Base-by-base conservation (phyloP, 2,888 invertebrate genomes). In the Sussaba pulchella region DNA sequence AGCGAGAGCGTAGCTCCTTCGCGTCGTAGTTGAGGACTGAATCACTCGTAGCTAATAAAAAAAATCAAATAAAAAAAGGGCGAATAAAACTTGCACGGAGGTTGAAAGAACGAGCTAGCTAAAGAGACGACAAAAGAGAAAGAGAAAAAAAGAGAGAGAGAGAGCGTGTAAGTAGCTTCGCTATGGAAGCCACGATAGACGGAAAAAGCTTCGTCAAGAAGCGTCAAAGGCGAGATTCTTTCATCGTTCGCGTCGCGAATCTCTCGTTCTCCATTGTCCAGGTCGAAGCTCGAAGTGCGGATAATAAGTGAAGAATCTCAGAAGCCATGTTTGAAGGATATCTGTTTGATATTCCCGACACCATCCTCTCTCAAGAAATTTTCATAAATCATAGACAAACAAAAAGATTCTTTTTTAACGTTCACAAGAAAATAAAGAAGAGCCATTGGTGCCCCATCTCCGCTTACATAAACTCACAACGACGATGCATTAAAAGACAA, bases 301-400 rank as follows among this genome's bases (percentile, higher is more conserved):
- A 76, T 80, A 81, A 72, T 76, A 69, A 72, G 52, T 36, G 41
- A 57, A 72, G 45, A 67, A 61, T 72, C 78, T 72, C 39, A 43
- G 52, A 26, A 73, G 50, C 14, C 10, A 14, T 36, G 72, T 73
- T 67, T 73, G 61, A 63, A 61, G 52, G 17, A 66, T 67, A 54
- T 76, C 41, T 24, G 31, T 19, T 61, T 54, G 26, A 69, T 43
- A 78, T 59, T 21, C 19, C 19, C 43, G 50, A 66, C 72, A 61
- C 71, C 47, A 19, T 14, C 41, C 17, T 5, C 54, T 24, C 26
- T 41, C 31, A 31, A 39, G 24, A 0, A 70, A 43, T 26, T 57
- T n/a, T 57, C 31, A 57, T 31, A 31, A 21, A 9, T 14, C 47
- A 57, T 45, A 9, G 17, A 39, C 39, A 71, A 47, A 63, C 54